Percentiles rank a stretch among this genome's conserved stretches.
Evolutionary conservation across 2,888 invertebrate species (phyloP).

Genomic region (Lepas anatifera): DNA sequence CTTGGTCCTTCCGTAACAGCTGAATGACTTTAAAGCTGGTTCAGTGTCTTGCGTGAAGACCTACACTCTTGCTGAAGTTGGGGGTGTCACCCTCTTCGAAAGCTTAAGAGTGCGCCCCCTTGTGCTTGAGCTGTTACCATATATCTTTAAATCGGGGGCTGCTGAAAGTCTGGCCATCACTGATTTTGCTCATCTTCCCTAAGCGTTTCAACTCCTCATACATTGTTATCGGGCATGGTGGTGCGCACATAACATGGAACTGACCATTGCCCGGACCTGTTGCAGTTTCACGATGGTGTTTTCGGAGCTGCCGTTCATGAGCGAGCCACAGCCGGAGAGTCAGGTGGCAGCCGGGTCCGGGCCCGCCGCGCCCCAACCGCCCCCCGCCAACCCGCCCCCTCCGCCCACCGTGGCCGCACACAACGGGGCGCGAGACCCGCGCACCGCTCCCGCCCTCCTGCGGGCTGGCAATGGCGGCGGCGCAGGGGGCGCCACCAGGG

Average conservation of each 20-base stretch:
- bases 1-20: too few species aligned
- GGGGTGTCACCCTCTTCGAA: too few species aligned
- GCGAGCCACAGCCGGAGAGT: constrained; percentile 62
- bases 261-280: neutral
- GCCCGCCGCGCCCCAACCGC: too few species aligned
- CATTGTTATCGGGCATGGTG: neutral
- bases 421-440: constrained; percentile 4
- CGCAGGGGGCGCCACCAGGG: neutral
- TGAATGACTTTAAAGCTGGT: too few species aligned
- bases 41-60: too few species aligned
- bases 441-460: neutral
- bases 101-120: too few species aligned
- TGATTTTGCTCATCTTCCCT: too few species aligned
- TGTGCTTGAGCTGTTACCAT: too few species aligned
- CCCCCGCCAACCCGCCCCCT: neutral
- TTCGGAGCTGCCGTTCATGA: constrained; percentile 86
- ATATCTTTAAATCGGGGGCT: too few species aligned
- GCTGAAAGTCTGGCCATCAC: too few species aligned
- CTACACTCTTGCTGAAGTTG: too few species aligned
- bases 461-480: constrained; percentile 10
- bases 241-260: neutral
- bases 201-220: neutral
- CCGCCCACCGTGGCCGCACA: neutral
- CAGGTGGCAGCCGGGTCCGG: constrained; percentile 7
- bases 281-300: constrained; percentile 76